These are phyloP conservation scores for Actinostola sp. DNA, from an alignment of 92 coral and sea anemone species.

Conservation along the genomic window DNA sequence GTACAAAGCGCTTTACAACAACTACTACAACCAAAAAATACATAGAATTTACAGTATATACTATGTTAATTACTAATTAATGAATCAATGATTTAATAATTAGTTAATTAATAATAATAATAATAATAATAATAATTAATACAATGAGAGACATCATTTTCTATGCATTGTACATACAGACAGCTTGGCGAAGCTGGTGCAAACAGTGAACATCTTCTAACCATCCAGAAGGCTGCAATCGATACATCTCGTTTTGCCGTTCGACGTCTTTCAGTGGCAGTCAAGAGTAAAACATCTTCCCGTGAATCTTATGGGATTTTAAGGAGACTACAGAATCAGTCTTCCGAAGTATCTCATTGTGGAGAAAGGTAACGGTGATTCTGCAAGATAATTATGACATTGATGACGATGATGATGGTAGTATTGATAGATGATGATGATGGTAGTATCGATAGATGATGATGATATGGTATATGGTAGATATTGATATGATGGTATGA, in stretches of 20 bases:
- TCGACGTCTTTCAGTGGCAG: conserved; percentile 60
- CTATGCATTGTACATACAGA: too few relatives aligned
- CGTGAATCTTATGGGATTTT: conserved; percentile 4
- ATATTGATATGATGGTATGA: too few relatives aligned
- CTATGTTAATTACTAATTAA: too few relatives aligned
- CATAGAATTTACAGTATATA: too few relatives aligned
- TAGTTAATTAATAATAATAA: too few relatives aligned
- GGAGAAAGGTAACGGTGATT: neutral
- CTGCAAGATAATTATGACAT: too few relatives aligned
- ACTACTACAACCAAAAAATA: too few relatives aligned
- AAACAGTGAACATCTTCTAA: conserved; percentile 50
- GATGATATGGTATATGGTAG: neutral
- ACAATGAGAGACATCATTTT: too few relatives aligned
- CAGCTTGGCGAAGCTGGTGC: conserved; percentile 71
- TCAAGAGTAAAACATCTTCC: conserved; percentile 26
- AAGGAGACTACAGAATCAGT: neutral
- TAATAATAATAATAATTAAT: too few relatives aligned
- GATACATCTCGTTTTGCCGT: conserved; percentile 56
- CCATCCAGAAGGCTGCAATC: conserved; percentile 61
- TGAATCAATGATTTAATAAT: too few relatives aligned
- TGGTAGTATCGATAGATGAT: neutral
- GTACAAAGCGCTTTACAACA: too few relatives aligned
- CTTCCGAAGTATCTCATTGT: neutral
- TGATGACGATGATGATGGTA: too few relatives aligned
- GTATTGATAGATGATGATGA: conserved; percentile 1